These are phyloP conservation scores for Phoenicopterus ruber DNA, from an alignment of 2,113 vertebrate genomes.

Conservation along the genomic window DNA sequence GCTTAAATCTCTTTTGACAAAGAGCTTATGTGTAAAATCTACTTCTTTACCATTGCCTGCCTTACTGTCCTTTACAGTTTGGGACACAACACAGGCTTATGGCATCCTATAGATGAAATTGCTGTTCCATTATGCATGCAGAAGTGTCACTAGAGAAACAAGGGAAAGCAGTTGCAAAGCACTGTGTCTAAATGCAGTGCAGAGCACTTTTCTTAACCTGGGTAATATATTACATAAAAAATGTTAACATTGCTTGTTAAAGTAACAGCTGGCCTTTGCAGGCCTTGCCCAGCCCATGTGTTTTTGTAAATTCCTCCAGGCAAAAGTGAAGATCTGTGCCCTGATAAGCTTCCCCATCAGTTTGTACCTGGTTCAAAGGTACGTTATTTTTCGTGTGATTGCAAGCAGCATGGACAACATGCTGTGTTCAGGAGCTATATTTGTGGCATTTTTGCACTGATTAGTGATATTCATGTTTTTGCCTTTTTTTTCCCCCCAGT, in stretches of 20 bases:
- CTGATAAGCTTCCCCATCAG: not conserved
- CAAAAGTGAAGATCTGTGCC: not conserved
- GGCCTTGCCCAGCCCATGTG: not conserved
- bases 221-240: not conserved
- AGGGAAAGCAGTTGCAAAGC: not conserved
- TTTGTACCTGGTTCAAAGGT: not conserved
- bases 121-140: rapidly evolving
- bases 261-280: not conserved
- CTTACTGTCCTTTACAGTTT: not conserved
- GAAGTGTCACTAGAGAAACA: not conserved
- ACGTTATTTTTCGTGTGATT: not conserved
- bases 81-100: not conserved
- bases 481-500: rapidly evolving
- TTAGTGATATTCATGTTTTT: not conserved
- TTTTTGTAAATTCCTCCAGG: not conserved
- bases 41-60: not conserved
- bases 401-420: not conserved
- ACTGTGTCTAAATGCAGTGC: not conserved
- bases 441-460: not conserved
- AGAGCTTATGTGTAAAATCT: not conserved
- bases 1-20: not conserved
- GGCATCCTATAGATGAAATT: not conserved
- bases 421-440: not conserved
- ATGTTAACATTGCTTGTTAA: not conserved
- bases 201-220: not conserved